Evolutionary conservation across 2,797 vertebrate species (phyloP).

Genomic region (Arnoldichthys spilopterus): DNA sequence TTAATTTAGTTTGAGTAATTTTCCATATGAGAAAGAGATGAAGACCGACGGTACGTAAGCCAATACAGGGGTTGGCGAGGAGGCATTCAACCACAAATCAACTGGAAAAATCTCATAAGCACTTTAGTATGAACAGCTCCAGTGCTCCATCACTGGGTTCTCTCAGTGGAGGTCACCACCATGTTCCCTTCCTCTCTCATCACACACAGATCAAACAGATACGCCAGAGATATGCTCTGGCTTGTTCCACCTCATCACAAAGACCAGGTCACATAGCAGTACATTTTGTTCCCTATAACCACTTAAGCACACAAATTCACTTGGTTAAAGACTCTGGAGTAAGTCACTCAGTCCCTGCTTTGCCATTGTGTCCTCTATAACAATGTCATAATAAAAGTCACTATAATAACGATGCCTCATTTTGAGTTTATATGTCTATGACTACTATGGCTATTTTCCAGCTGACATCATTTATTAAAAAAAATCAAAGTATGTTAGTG

Average conservation of each 20-base stretch:
- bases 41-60: slow-evolving; percentile 45
- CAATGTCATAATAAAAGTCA: slow-evolving; percentile 20
- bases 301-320: background rate
- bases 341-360: background rate
- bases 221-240: slow-evolving; percentile 20
- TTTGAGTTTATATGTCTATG: slow-evolving; percentile 4
- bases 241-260: slow-evolving; percentile 8
- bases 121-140: slow-evolving; percentile 53
- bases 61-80: slow-evolving; percentile 40
- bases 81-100: slow-evolving; percentile 51
- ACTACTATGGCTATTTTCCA: slow-evolving; percentile 1
- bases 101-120: slow-evolving; percentile 60
- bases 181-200: slow-evolving; percentile 26
- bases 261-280: background rate
- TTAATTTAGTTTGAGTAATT: slow-evolving; percentile 47
- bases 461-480: slow-evolving; percentile 14
- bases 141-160: slow-evolving; percentile 42
- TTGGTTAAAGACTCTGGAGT: slow-evolving; percentile 5
- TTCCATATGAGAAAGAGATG: slow-evolving; percentile 56
- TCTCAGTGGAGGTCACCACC: slow-evolving; percentile 36
- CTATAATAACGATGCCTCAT: background rate
- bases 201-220: slow-evolving; percentile 28
- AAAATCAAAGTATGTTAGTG: background rate
- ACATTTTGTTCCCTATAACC: background rate
- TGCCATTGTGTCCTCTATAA: slow-evolving; percentile 16